Conservation (phyloP, 2,113 vertebrate species). For the Elanoides forficatus region DNA sequence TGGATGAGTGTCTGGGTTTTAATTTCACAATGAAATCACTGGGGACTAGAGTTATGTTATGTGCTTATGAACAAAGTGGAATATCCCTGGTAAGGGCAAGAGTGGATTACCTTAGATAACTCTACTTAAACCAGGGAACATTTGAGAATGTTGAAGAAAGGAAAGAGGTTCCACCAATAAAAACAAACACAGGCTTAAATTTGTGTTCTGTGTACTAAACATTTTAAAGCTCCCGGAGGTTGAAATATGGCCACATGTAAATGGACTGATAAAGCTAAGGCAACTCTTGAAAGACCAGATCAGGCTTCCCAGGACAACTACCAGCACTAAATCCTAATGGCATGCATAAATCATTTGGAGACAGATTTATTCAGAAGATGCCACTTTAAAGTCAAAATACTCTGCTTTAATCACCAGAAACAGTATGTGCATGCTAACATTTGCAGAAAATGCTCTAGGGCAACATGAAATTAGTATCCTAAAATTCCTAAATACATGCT, state of each 20-base stretch:
- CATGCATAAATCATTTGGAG: slow-evolving; percentile 60
- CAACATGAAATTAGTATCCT: slow-evolving; percentile 38
- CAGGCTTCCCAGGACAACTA: slow-evolving; percentile 60
- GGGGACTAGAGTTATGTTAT: slow-evolving; percentile 77
- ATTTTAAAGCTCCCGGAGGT: slow-evolving; percentile 64
- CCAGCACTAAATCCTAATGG: slow-evolving; percentile 64
- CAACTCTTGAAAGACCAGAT: slow-evolving; percentile 62
- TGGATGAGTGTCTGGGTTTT: slow-evolving; percentile 86
- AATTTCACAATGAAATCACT: slow-evolving; percentile 81
- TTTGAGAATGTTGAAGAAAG: slow-evolving; percentile 93
- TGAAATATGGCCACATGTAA: slow-evolving; percentile 63
- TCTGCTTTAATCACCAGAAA: slow-evolving; percentile 39
- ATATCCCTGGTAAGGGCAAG: slow-evolving; percentile 81
- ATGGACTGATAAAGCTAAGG: slow-evolving; percentile 42
- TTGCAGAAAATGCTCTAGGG: slow-evolving; percentile 69
- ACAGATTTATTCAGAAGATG: slow-evolving; percentile 63
- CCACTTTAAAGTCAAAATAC: slow-evolving; percentile 63
- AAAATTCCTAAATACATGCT: slow-evolving; percentile 62
- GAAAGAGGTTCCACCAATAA: slow-evolving; percentile 75
- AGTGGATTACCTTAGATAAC: slow-evolving; percentile 91
- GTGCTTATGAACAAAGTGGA: slow-evolving; percentile 83
- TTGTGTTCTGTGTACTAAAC: slow-evolving; percentile 66
- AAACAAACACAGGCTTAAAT: slow-evolving; percentile 78
- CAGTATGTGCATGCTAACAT: slow-evolving; percentile 57
- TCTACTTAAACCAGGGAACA: slow-evolving; percentile 84